Percentiles rank a stretch among this genome's conserved stretches.
Conservation (phyloP, 1,140 invertebrate genomes). For the Ctenoplectra terminalis region DNA sequence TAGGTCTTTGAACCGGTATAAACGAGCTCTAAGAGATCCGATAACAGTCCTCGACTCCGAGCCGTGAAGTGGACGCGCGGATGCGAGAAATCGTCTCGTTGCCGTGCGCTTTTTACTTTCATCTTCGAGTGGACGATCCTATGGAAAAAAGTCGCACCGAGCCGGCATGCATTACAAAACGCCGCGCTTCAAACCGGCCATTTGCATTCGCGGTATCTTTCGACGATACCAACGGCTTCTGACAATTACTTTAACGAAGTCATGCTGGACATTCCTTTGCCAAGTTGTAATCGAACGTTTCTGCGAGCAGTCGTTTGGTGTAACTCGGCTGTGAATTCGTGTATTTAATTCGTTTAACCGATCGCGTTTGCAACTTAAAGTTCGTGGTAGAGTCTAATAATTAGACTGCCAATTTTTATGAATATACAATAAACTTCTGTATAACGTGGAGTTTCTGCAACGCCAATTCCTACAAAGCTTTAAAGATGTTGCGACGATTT, state of each 20-base stretch:
- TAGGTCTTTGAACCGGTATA: constrained; percentile 67
- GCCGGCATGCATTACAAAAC: constrained; percentile 30
- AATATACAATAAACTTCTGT: too few species aligned
- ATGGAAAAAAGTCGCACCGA: constrained; percentile 39
- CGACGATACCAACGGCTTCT: not conserved
- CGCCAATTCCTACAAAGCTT: too few species aligned
- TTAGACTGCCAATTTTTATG: too few species aligned
- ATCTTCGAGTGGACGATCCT: constrained; percentile 44
- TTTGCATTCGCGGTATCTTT: constrained; percentile 20
- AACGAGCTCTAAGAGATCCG: constrained; percentile 62
- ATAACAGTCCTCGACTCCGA: constrained; percentile 59
- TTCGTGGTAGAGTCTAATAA: too few species aligned
- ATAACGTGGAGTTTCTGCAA: too few species aligned
- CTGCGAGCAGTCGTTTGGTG: too few species aligned
- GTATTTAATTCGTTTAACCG: not conserved
- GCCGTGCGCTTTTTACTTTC: constrained; percentile 51
- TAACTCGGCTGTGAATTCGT: not conserved
- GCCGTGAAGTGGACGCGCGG: constrained; percentile 60
- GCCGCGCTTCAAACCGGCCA: constrained; percentile 2
- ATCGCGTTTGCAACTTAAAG: too few species aligned
- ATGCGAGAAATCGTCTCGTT: constrained; percentile 61
- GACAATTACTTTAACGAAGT: constrained; percentile 19
- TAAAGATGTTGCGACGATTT: too few species aligned
- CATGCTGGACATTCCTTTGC: not conserved
- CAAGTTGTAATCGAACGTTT: not conserved